These are phyloP conservation scores for Halyomorpha halys DNA, from an alignment of 1,140 invertebrate genomes.

Conservation along the genomic window DNA sequence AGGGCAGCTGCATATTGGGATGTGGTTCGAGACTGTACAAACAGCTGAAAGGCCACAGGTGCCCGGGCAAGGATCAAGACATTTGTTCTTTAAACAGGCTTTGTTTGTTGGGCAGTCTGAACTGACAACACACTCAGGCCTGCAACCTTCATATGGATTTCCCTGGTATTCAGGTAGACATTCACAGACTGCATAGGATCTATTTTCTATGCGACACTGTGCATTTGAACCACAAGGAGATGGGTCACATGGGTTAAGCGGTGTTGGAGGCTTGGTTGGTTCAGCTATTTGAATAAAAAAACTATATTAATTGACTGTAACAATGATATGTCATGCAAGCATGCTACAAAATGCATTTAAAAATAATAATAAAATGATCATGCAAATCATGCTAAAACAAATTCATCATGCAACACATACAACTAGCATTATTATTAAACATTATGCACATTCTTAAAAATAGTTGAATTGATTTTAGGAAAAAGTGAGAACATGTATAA, in stretches of 20 bases:
- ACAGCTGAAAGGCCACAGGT: slow-evolving; percentile 51
- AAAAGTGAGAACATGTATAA: background rate
- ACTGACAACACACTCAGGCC: slow-evolving; percentile 67
- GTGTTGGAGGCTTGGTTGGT: slow-evolving; percentile 20
- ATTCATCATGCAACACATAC: slow-evolving; percentile 13
- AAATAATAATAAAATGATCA: background rate
- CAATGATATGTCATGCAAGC: background rate
- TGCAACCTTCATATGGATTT: slow-evolving; percentile 64
- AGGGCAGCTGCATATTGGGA: slow-evolving; percentile 60
- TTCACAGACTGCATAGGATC: slow-evolving; percentile 48
- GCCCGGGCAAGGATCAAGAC: slow-evolving; percentile 68
- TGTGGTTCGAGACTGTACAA: slow-evolving; percentile 57
- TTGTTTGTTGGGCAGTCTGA: slow-evolving; percentile 65
- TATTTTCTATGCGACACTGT: slow-evolving; percentile 45
- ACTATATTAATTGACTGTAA: background rate
- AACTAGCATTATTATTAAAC: no score
- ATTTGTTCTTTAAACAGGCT: slow-evolving; percentile 68
- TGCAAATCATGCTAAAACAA: slow-evolving; percentile 1
- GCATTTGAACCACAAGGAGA: slow-evolving; percentile 64
- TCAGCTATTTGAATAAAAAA: background rate
- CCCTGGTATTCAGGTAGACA: slow-evolving; percentile 64
- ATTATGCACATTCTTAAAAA: no score
- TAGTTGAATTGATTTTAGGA: background rate
- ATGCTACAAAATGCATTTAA: slow-evolving; percentile 11
- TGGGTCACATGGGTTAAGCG: slow-evolving; percentile 50